Evolutionary conservation across 2,888 invertebrate genomes (phyloP).

Genomic region (Neocrepidodera transversa): DNA sequence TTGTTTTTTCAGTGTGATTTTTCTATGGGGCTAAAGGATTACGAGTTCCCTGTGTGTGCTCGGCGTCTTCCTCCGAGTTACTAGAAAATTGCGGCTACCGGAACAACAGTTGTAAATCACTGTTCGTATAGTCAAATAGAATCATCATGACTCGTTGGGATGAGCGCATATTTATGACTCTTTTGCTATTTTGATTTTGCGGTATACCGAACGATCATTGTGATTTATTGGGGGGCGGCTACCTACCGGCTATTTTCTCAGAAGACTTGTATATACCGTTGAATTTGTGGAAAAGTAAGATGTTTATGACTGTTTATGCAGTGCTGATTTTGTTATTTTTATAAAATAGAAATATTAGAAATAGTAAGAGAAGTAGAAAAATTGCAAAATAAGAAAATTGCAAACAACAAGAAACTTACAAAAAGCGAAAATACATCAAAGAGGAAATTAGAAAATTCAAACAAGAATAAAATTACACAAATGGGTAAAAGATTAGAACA

Average conservation of each 20-base stretch:
- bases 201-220: conserved; percentile 38
- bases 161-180: conserved; percentile 38
- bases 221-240: conserved; percentile 36
- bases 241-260: conserved; percentile 11
- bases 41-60: conserved; percentile 19
- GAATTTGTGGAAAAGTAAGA: not conserved
- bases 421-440: too few relatives aligned
- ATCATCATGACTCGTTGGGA: conserved; percentile 37
- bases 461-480: too few relatives aligned
- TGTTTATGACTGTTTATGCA: not conserved
- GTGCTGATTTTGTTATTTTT: too few relatives aligned
- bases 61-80: conserved; percentile 26
- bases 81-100: conserved; percentile 41
- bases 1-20: not conserved
- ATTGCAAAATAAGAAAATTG: too few relatives aligned
- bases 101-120: conserved; percentile 40
- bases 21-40: conserved; percentile 27
- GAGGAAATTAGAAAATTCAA: too few relatives aligned
- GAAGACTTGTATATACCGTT: conserved; percentile 2
- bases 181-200: conserved; percentile 42
- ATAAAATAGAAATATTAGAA: too few relatives aligned
- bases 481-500: too few relatives aligned
- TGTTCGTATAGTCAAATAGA: conserved; percentile 33
- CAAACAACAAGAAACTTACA: too few relatives aligned
- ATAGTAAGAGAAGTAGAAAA: too few relatives aligned